phyloP scores from a whole-genome alignment of 2,797 vertebrate species.

The Rhynchotus rufescens region DNA sequence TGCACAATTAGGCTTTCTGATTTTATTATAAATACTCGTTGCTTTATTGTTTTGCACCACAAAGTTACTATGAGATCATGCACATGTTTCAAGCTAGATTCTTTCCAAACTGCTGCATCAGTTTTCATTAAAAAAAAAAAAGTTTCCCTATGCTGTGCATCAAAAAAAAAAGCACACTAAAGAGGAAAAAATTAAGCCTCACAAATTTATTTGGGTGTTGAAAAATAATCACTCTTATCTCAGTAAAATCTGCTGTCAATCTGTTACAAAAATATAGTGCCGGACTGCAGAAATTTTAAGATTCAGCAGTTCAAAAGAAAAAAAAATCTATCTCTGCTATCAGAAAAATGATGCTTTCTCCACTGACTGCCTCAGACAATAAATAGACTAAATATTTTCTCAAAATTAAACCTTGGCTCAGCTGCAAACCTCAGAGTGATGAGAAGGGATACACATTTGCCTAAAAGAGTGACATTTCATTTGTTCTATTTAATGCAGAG shows the following conservation, averaged over 20 bases:
- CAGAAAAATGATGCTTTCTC: neutral
- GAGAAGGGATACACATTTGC: neutral
- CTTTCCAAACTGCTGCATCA: neutral
- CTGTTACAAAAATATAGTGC: neutral
- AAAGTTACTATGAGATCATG: neutral
- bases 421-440: neutral
- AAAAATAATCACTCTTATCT: neutral
- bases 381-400: neutral
- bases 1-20: neutral
- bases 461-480: neutral
- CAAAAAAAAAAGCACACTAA: neutral
- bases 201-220: neutral
- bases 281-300: neutral
- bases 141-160: neutral
- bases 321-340: neutral
- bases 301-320: neutral
- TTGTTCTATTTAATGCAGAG: neutral
- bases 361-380: neutral
- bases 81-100: neutral
- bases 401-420: neutral
- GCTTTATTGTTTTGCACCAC: neutral
- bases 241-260: neutral
- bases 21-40: constrained; percentile 1
- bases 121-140: neutral
- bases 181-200: neutral